Evolutionary conservation across 2,113 vertebrate genomes (phyloP).

Genomic region (Neolamprologus falcicula): DNA sequence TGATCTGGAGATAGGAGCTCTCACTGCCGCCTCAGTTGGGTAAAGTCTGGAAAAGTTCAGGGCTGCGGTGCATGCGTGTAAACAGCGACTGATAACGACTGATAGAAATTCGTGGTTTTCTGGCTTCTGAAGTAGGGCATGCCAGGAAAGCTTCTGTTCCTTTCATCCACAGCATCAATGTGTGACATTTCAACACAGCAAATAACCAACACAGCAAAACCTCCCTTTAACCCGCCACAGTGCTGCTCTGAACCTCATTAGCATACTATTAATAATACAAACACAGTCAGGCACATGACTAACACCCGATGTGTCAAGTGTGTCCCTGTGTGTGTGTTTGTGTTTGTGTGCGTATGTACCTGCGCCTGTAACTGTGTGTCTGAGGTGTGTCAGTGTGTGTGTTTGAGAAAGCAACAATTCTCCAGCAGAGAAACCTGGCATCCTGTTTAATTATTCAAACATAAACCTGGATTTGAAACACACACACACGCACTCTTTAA

Average conservation of each 20-base stretch:
- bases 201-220: background rate
- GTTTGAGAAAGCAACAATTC: constrained; percentile 2
- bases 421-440: constrained; percentile 24
- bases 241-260: constrained; percentile 5
- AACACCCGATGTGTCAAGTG: constrained; percentile 28
- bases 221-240: background rate
- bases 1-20: background rate
- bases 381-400: background rate
- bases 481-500: constrained; percentile 4
- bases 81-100: background rate
- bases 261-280: constrained; percentile 39
- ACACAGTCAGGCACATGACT: constrained; percentile 26
- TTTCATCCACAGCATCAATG: background rate
- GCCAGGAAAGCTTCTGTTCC: background rate
- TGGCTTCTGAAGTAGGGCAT: background rate
- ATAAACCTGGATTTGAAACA: constrained; percentile 27
- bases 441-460: constrained; percentile 59
- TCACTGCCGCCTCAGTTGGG: background rate
- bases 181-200: background rate
- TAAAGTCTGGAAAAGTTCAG: background rate
- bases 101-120: background rate
- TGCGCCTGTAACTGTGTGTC: background rate
- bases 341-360: background rate
- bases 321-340: background rate
- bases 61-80: background rate